These are phyloP conservation scores for Lobophora halterata DNA, from an alignment of 2,888 invertebrate genomes.

Conservation along the genomic window DNA sequence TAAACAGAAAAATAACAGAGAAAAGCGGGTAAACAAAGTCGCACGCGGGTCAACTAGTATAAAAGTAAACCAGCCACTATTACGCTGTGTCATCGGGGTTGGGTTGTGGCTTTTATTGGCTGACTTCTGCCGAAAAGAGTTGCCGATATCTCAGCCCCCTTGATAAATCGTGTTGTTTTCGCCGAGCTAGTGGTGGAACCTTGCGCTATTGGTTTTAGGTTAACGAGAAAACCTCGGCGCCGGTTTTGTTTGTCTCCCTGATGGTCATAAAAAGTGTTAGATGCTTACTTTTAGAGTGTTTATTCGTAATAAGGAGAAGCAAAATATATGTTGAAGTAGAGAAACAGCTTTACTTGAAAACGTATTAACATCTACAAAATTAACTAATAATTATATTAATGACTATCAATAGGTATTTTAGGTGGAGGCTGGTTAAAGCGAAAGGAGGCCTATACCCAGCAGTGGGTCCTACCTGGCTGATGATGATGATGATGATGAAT, in stretches of 20 bases:
- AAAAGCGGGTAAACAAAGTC: too few species aligned
- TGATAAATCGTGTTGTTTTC: constrained; percentile 80
- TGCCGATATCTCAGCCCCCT: constrained; percentile 64
- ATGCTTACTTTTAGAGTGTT: constrained; percentile 35
- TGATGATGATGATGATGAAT: too few species aligned
- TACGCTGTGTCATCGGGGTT: constrained; percentile 11
- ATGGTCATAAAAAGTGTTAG: constrained; percentile 21
- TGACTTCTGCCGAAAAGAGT: constrained; percentile 43
- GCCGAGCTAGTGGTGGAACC: constrained; percentile 50
- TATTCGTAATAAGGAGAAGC: constrained; percentile 28
- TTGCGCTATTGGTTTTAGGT: constrained; percentile 28
- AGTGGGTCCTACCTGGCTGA: too few species aligned
- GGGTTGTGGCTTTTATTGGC: constrained; percentile 64
- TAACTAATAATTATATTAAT: too few species aligned
- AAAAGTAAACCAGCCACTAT: constrained; percentile 5
- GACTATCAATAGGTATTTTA: too few species aligned
- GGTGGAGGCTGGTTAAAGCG: too few species aligned
- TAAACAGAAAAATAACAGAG: too few species aligned
- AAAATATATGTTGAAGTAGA: constrained; percentile 24
- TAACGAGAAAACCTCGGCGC: constrained; percentile 52
- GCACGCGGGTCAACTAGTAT: too few species aligned
- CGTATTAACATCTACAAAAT: too few species aligned
- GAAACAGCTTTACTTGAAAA: too few species aligned
- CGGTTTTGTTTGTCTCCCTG: constrained; percentile 52
- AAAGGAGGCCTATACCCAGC: too few species aligned